Evolutionary conservation across 2,797 vertebrate genomes (phyloP), one percentile per base, ranked within the genome.

Genomic region (Micrastur ruficollis): DNA sequence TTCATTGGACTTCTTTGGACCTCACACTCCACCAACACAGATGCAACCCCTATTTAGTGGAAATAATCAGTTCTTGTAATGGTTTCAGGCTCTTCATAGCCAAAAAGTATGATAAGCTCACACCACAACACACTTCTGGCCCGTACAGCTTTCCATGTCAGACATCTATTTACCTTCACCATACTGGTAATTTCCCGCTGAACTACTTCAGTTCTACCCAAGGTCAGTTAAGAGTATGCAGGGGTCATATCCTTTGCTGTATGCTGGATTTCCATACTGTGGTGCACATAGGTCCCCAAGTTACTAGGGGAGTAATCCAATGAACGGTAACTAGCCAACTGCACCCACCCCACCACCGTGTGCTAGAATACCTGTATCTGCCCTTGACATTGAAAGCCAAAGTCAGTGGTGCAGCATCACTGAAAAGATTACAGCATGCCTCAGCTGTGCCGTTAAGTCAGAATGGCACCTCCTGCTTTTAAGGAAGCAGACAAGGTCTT

Each of bases 361-460:
- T 4, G 58, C 47, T 19, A 15, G 5, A 52, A 67, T 8, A 49
- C 7, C 61, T 17, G 2, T 11, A 29, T 4, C 27, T 66, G 73
- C 34, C 34, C 38, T n/a, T 29, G 42, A 22, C n/a, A 38, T 6
- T 0, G 1, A 38, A 73, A 73, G 55, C 46, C 65, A 81, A 81
- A 22, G 22, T 50, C 42, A 53, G n/a, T 20, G 59, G 11, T 53
- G 20, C 4, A 5, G 58, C 12, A 32, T 27, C 25, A 52, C 2
- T n/a, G 50, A 29, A 14, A 0, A 62, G 42, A 50, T 9, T 9
- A 63, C 4, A 18, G 78, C 14, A 6, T 11, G 56, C 22, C 34
- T 56, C 40, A 47, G 38, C 56, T 49, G 66, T 50, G 46, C 55
- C 0, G 0, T 2, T 2, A 32, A n/a, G 20, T 32, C 68, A 65